These are phyloP conservation scores for Drosophila arawakana DNA, from an alignment of 1,140 invertebrate genomes.

Conservation along the genomic window DNA sequence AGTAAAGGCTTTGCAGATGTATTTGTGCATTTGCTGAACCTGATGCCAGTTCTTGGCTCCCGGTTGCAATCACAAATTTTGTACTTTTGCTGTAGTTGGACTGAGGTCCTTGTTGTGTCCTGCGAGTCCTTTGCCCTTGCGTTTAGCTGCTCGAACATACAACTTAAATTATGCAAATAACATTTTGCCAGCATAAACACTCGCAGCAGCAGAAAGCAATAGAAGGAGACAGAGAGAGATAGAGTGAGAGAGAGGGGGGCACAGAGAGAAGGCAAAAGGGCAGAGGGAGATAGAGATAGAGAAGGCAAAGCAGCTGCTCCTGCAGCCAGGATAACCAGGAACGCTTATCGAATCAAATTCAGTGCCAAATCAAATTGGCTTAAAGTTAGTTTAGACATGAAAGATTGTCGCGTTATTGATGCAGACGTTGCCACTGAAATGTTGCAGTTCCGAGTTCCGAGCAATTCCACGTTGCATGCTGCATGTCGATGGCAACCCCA, in stretches of 20 bases:
- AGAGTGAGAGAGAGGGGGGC: not conserved
- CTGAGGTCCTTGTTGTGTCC: constrained; percentile 17
- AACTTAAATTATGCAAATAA: constrained; percentile 82
- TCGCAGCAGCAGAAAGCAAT: constrained; percentile 30
- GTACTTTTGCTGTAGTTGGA: constrained; percentile 31
- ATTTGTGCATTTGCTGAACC: constrained; percentile 24
- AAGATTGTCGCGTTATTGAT: constrained; percentile 73
- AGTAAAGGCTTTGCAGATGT: constrained; percentile 26
- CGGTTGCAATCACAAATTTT: constrained; percentile 24
- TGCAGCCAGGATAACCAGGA: constrained; percentile 52
- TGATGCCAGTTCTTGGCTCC: constrained; percentile 24
- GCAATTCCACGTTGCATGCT: not conserved
- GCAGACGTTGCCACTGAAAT: constrained; percentile 37
- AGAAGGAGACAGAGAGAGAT: not conserved
- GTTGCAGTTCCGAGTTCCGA: not conserved
- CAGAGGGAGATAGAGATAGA: not conserved
- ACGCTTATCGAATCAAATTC: constrained; percentile 79
- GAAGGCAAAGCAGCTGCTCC: constrained; percentile 1
- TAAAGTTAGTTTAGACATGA: constrained; percentile 79
- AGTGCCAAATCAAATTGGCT: constrained; percentile 72
- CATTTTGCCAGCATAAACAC: constrained; percentile 79
- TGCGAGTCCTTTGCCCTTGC: constrained; percentile 14
- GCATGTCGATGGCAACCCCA: not conserved
- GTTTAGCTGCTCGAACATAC: constrained; percentile 54
- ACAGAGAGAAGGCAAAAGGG: not conserved